Base-by-base conservation (phyloP, 2,113 vertebrate genomes). In the Nothoprocta pentlandii region DNA sequence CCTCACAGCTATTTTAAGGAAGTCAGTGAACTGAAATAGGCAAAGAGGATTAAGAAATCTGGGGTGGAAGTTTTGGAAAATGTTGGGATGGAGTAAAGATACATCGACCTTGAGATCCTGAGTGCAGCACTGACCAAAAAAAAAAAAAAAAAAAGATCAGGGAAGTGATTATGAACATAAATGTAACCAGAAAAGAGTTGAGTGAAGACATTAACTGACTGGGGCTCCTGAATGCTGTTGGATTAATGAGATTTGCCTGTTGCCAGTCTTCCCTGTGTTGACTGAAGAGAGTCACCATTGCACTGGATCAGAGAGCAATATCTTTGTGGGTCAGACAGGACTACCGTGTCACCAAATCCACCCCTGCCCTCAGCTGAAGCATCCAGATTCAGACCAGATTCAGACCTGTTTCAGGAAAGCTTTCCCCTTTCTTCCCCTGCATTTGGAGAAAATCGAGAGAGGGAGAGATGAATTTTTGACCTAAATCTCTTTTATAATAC, bases 231-330 rank as follows among this genome's bases (percentile, higher is more conserved):
- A 66, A 26, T 61, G 34, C 66, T 70, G 51, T 28, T 46, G 49
- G 34, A 61, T 12, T 47, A 49, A 42, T 7, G 12, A 67, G 61
- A 41, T 49, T 41, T 44, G 20, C 36, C 26, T 34, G 28, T 63
- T 80, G 49, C 39, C 68, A 74, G 39, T 36, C 13, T 8, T 67
- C 10, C 39, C 46, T 62, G 44, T 2, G 12, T 10, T 10, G 36
- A 10, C 12, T 49, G 23, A 69, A 7, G 2, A 14, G n/a, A 5
- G 3, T 61, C 12, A 12, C 22, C 6, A 1, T 6, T 16, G 4
- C 10, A 3, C 1, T 3, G 32, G 28, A 86, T 16, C 5, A 44
- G 20, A 46, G 20, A 71, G 16, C 9, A 71, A n/a, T 46, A 25
- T 71, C n/a, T 42, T 34, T 51, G 28, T 41, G 42, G 5, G 3